A percentile compares a stretch with the other conserved stretches of the same genome.
These are phyloP conservation scores for Psylliodes chrysocephalus DNA, from an alignment of 2,888 invertebrate genomes.

Conservation along the genomic window DNA sequence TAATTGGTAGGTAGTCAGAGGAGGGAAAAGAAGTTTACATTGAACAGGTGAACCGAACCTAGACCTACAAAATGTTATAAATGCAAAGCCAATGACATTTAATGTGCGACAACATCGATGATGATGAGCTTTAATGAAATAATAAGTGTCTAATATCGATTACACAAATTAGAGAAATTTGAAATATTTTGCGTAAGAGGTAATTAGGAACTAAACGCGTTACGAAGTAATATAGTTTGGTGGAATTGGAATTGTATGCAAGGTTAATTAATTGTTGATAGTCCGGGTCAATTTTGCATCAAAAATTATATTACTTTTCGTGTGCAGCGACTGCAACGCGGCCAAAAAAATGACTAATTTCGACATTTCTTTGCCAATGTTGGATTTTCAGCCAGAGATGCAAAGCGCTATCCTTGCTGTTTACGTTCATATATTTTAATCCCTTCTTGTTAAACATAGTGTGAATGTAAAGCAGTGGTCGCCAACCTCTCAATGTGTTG, in stretches of 20 bases:
- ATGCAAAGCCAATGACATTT: conserved; percentile 37
- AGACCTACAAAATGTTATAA: conserved; percentile 52
- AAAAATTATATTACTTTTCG: no score
- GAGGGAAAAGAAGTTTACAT: conserved; percentile 58
- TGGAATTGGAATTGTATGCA: neutral
- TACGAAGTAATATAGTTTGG: neutral
- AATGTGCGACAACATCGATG: conserved; percentile 21
- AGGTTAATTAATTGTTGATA: no score
- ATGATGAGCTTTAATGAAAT: conserved; percentile 13
- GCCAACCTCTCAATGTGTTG: no score
- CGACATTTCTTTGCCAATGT: no score
- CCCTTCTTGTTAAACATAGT: no score
- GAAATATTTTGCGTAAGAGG: neutral
- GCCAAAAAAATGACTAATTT: no score
- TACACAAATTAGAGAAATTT: conserved; percentile 1
- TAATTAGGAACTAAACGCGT: neutral
- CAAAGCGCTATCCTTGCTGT: no score
- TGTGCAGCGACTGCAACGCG: no score
- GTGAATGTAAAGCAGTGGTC: no score
- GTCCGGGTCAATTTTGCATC: no score
- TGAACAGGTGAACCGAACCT: conserved; percentile 53
- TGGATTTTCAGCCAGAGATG: no score
- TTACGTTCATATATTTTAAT: no score
- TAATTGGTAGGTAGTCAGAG: conserved; percentile 40
- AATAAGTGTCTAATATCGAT: neutral